Conservation (phyloP, 37 sponge, comb jelly and placozoan species). For the Mnemiopsis leidyi region DNA sequence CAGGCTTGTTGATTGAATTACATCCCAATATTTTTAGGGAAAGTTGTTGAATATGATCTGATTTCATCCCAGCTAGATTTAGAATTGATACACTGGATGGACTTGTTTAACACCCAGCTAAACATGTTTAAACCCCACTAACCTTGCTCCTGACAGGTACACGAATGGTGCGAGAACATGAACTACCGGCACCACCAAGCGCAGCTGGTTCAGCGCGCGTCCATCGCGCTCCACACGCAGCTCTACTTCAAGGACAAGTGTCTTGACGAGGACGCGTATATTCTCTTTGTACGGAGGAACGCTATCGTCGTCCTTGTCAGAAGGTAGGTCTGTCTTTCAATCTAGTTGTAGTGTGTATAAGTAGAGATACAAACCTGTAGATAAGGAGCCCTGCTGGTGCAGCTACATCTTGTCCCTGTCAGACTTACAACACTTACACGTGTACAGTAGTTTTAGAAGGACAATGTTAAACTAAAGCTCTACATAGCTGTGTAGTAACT, state of each 20-base stretch:
- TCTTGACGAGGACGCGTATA: conserved; percentile 76
- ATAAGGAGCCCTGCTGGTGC: too few relatives aligned
- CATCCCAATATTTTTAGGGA: not conserved
- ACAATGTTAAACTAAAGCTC: too few relatives aligned
- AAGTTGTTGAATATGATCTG: too few relatives aligned
- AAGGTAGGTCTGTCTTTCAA: conserved; percentile 5
- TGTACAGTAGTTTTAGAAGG: too few relatives aligned
- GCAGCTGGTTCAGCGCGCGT: conserved; percentile 86
- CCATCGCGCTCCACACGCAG: conserved; percentile 83
- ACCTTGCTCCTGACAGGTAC: conserved; percentile 26
- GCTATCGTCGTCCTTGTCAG: conserved; percentile 84
- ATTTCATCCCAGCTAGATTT: too few relatives aligned
- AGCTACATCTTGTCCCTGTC: too few relatives aligned
- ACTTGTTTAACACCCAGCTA: too few relatives aligned
- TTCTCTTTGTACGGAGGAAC: conserved; percentile 81
- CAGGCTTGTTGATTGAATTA: not conserved
- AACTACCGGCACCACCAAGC: conserved; percentile 93
- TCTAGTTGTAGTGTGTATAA: too few relatives aligned
- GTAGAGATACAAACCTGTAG: too few relatives aligned
- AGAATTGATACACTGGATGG: too few relatives aligned
- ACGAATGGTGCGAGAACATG: conserved; percentile 80
- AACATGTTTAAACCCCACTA: not conserved
- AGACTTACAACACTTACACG: too few relatives aligned
- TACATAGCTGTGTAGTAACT: too few relatives aligned
- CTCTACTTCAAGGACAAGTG: conserved; percentile 83